Percentiles rank a stretch among this genome's conserved stretches.
Conservation (phyloP, 2,888 invertebrate species). For the Pilophorus perplexus region DNA sequence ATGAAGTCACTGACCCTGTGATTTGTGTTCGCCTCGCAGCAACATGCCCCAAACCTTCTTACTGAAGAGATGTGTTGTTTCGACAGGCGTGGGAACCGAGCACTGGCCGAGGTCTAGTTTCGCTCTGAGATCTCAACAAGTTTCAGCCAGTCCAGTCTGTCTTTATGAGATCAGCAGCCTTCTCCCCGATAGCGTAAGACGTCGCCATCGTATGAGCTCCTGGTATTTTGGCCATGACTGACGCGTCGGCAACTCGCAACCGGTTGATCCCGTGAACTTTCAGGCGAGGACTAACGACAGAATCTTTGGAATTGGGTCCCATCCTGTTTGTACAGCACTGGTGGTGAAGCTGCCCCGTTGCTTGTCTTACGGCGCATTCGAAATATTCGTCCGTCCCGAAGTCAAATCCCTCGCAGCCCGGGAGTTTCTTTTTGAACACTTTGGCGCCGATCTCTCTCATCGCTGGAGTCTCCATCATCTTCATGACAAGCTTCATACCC, state of each 20-base stretch:
- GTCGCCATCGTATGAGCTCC: conserved; percentile 59
- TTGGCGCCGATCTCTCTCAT: conserved; percentile 58
- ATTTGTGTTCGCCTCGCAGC: too few species aligned
- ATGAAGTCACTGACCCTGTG: too few species aligned
- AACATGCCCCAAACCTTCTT: too few species aligned
- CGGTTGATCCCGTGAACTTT: conserved; percentile 54
- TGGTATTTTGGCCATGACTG: conserved; percentile 58
- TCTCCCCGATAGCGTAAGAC: conserved; percentile 60
- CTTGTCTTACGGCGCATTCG: conserved; percentile 69
- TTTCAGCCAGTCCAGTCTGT: conserved; percentile 47
- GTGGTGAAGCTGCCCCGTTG: conserved; percentile 70
- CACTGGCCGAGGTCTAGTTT: too few species aligned
- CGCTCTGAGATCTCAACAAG: too few species aligned
- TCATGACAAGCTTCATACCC: not conserved
- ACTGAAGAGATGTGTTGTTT: too few species aligned
- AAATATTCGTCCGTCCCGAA: conserved; percentile 70
- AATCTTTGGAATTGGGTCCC: conserved; percentile 47
- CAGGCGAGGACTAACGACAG: conserved; percentile 51
- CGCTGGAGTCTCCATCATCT: conserved; percentile 56
- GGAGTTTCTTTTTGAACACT: conserved; percentile 60
- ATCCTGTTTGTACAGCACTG: conserved; percentile 53
- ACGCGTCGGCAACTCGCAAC: conserved; percentile 58
- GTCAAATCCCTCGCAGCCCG: conserved; percentile 62
- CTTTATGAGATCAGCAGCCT: conserved; percentile 57
- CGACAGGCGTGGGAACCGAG: too few species aligned